Percentiles rank a stretch among this genome's conserved stretches.
Evolutionary conservation across 2,888 invertebrate genomes (phyloP).

Genomic region (Apodemia zela): DNA sequence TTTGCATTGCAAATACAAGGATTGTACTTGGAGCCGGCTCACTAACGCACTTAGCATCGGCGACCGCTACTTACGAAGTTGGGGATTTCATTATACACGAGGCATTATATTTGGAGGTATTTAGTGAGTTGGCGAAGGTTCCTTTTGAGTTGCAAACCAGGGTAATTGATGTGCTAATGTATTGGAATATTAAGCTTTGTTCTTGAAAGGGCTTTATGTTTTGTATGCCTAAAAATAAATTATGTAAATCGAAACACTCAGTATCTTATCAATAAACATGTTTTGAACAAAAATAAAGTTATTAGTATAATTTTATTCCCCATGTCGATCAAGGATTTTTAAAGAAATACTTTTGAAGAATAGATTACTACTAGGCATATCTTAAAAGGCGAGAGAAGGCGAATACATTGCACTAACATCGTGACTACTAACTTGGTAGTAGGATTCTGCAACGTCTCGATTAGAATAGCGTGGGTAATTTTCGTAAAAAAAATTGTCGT

Average conservation of each 20-base stretch:
- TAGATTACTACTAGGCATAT: too few relatives aligned
- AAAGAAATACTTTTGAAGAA: too few relatives aligned
- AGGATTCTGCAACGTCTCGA: too few relatives aligned
- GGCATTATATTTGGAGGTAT: conserved; percentile 8
- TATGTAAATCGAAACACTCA: background rate
- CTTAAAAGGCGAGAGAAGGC: too few relatives aligned
- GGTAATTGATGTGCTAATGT: conserved; percentile 9
- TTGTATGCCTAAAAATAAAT: background rate
- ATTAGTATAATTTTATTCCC: too few relatives aligned
- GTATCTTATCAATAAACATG: too few relatives aligned
- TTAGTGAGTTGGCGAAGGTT: background rate
- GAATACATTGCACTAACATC: too few relatives aligned
- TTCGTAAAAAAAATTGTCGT: too few relatives aligned
- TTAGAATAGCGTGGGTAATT: too few relatives aligned
- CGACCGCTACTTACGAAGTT: conserved; percentile 22
- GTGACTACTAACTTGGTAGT: too few relatives aligned
- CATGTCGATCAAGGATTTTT: too few relatives aligned
- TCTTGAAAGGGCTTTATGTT: background rate
- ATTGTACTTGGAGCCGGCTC: conserved; percentile 22
- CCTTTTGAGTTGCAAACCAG: conserved; percentile 19
- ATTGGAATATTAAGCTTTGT: conserved; percentile 1
- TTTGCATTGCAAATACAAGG: conserved; percentile 32
- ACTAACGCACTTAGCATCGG: conserved; percentile 24
- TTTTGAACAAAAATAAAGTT: too few relatives aligned
- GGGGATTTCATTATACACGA: conserved; percentile 11